Percentiles rank a stretch among this genome's conserved stretches.
Evolutionary conservation across 2,888 invertebrate species (phyloP).

Genomic region (Drosophila incognita): DNA sequence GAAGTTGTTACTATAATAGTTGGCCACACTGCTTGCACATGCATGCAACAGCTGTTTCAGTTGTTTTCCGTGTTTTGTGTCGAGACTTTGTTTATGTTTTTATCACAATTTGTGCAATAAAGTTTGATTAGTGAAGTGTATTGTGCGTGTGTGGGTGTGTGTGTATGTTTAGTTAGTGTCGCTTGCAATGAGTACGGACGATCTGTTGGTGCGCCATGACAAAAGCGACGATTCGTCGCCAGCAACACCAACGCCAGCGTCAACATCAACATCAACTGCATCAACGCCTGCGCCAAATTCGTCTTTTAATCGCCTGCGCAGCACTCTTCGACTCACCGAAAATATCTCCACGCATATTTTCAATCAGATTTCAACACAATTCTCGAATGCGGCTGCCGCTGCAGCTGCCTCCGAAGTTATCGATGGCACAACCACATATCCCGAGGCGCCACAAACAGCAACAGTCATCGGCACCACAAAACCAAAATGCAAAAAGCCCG

Average conservation of each 20-base stretch:
- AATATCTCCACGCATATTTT: slow-evolving; percentile 82
- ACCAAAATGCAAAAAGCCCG: slow-evolving; percentile 73
- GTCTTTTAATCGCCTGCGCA: slow-evolving; percentile 83
- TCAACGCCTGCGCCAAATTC: slow-evolving; percentile 55
- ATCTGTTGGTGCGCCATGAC: slow-evolving; percentile 82
- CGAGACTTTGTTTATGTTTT: slow-evolving; percentile 51
- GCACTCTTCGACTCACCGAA: slow-evolving; percentile 84
- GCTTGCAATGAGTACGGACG: slow-evolving; percentile 79
- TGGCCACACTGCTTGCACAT: slow-evolving; percentile 17
- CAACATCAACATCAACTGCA: neutral
- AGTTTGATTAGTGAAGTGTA: slow-evolving; percentile 7
- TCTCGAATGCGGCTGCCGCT: slow-evolving; percentile 79
- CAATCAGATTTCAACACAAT: slow-evolving; percentile 80
- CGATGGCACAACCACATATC: slow-evolving; percentile 73
- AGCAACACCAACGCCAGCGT: slow-evolving; percentile 35
- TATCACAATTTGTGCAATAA: slow-evolving; percentile 14
- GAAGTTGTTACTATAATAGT: neutral
- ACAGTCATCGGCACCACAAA: slow-evolving; percentile 17
- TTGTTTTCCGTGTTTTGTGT: slow-evolving; percentile 27
- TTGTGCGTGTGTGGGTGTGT: slow-evolving; percentile 1
- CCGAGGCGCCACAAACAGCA: slow-evolving; percentile 41
- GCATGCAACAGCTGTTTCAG: slow-evolving; percentile 56
- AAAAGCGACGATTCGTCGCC: slow-evolving; percentile 80
- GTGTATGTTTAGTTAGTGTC: slow-evolving; percentile 19
- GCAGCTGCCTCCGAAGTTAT: slow-evolving; percentile 78